phyloP scores from a whole-genome alignment of 1,140 invertebrate species.

The Zaprionus tsacasi region DNA sequence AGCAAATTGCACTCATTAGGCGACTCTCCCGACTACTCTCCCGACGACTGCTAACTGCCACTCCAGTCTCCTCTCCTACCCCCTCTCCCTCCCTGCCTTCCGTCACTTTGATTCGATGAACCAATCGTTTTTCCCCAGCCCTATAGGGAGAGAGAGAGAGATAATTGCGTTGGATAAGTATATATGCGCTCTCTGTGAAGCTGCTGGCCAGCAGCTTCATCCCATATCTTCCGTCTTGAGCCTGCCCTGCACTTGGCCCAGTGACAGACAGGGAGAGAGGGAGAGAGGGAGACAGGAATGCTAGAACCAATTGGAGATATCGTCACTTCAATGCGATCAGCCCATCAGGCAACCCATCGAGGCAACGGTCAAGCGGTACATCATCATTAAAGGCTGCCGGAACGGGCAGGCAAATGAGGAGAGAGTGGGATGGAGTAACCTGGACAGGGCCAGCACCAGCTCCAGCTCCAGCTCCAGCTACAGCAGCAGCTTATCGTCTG shows the following conservation, averaged over 20 bases:
- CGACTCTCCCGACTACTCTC: constrained; percentile 6
- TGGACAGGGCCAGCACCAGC: background rate
- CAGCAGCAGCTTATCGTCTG: constrained; percentile 65
- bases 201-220: constrained; percentile 7
- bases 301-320: constrained; percentile 64
- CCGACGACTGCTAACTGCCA: constrained; percentile 1
- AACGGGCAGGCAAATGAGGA: background rate
- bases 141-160: constrained; percentile 53
- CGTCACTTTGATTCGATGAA: constrained; percentile 59
- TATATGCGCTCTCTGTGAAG: background rate
- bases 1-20: constrained; percentile 82
- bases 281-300: constrained; percentile 28
- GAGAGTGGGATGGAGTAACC: background rate
- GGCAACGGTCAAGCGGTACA: constrained; percentile 44
- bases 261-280: constrained; percentile 2
- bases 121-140: constrained; percentile 63
- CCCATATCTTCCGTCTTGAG: constrained; percentile 1
- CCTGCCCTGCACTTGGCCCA: constrained; percentile 11
- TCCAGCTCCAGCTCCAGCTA: too few species aligned
- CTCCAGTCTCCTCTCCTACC: background rate
- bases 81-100: background rate
- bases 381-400: constrained; percentile 63
- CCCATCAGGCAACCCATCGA: constrained; percentile 20
- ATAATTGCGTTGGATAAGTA: constrained; percentile 75
- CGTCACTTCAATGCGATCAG: constrained; percentile 62